Evolutionary conservation across 2,113 vertebrate genomes (phyloP).

Genomic region (Chinchilla lanigera): DNA sequence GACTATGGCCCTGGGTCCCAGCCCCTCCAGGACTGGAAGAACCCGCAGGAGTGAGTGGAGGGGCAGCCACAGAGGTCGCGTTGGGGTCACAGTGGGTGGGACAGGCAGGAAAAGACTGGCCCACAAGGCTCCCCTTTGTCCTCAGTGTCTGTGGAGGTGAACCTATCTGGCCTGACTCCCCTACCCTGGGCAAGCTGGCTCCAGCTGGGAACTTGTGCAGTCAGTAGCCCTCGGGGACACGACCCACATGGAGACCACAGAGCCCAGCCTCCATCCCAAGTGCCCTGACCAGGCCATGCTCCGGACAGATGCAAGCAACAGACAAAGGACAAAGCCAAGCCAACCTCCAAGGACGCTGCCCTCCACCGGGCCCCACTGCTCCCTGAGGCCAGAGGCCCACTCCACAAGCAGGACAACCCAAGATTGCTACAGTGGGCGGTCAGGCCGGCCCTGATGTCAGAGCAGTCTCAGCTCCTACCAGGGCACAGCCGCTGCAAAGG

Average conservation of each 20-base stretch:
- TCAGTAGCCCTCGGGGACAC: neutral
- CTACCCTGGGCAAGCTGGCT: neutral
- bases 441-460: neutral
- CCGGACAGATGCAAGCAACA: neutral
- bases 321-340: neutral
- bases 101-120: neutral
- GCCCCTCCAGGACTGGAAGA: neutral
- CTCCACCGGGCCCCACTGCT: too few species aligned
- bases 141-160: neutral
- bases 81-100: too few species aligned
- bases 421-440: too few species aligned
- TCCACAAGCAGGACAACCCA: neutral
- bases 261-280: neutral
- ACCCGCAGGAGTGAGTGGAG: accelerated
- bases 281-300: too few species aligned
- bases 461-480: too few species aligned
- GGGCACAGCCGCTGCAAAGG: too few species aligned
- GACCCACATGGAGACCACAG: neutral
- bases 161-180: neutral
- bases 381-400: neutral
- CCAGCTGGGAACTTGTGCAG: neutral
- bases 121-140: neutral
- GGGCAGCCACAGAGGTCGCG: neutral
- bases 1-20: neutral
- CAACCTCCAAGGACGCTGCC: neutral